Base-by-base conservation (phyloP, 2,888 invertebrate species). In the Griposia aprilina region DNA sequence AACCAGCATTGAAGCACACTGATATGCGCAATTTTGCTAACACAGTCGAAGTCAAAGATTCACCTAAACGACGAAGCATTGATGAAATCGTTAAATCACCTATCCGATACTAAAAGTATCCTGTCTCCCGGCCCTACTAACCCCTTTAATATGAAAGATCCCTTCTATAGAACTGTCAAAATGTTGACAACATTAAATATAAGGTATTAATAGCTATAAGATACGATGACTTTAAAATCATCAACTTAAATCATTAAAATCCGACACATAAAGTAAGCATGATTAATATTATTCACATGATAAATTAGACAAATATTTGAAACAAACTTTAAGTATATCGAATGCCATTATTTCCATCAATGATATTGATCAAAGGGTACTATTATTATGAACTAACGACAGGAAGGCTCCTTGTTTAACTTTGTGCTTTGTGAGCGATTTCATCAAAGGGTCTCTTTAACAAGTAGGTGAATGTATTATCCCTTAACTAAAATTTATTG, bases 391-490 rank as follows among this genome's bases (percentile, higher is more conserved):
- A 57, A 36, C 60, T 62, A 67, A 75, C 13, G 55, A 20, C 67
- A 50, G 67, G 55, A 67, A 75, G 26, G 36, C 11, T 67, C 60
- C 26, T 67, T 60, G 74, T 81, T 60, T 66, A 81, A 62, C 81
- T 80, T 81, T 55, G 26, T 41, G 36, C 81, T 79, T 81, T 67
- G 55, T 81, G 45, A 60, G 52, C 59, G 52, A 67, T 45, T 67
- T 81, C 45, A 74, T 81, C 81, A 79, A 79, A 74, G 74, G 81
- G 45, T 73, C 6, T 45, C 69, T 55, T 70, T 17, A 41, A 79
- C 74, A 81, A 72, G 65, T 66, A 60, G 55, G 20, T 81, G 60
- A 74, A 80, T 81, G 57, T 26, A 66, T 66, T 74, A 67, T 77
- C 59, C 79, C 65, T 17, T 45, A 66, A 67, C 52, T 74, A 59